Evolutionary conservation across 2,888 invertebrate species (phyloP).

Genomic region (Diplazon laetatorius): DNA sequence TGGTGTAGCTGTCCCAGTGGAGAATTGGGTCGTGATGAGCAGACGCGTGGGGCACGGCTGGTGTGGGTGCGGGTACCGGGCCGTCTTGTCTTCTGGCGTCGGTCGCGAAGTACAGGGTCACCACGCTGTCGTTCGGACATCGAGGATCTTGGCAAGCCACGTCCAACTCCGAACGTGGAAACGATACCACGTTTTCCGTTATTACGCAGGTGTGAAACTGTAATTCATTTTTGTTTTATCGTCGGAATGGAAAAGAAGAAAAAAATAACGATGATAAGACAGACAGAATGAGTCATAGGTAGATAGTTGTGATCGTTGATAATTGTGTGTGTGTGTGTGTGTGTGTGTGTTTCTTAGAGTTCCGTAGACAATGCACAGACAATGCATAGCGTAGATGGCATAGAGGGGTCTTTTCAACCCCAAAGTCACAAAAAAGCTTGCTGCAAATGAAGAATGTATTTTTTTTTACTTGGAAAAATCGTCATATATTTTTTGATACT

Average conservation of each 20-base stretch:
- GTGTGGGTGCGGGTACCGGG: constrained; percentile 88
- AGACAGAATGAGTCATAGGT: neutral
- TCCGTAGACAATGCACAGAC: no score
- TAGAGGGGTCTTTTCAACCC: no score
- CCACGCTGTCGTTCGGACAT: constrained; percentile 93
- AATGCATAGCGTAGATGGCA: no score
- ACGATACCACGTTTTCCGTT: constrained; percentile 91
- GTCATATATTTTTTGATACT: no score
- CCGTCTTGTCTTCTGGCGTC: constrained; percentile 83
- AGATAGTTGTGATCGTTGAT: neutral
- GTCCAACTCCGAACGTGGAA: constrained; percentile 94
- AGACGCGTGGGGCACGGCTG: constrained; percentile 87
- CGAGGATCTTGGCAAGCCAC: constrained; percentile 91
- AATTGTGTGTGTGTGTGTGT: no score
- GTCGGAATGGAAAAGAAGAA: constrained; percentile 24
- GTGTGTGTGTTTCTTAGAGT: no score
- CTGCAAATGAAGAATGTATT: no score
- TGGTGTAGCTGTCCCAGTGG: constrained; percentile 91
- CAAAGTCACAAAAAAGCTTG: no score
- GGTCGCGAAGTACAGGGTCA: constrained; percentile 92
- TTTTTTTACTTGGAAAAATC: no score
- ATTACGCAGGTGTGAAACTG: constrained; percentile 98
- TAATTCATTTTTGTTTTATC: constrained; percentile 40
- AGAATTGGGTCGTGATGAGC: constrained; percentile 88
- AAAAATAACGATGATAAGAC: constrained; percentile 23